A percentile compares a stretch with the other conserved stretches of the same genome.
Conservation (phyloP, 2,797 vertebrate species). For the Falco cherrug region DNA sequence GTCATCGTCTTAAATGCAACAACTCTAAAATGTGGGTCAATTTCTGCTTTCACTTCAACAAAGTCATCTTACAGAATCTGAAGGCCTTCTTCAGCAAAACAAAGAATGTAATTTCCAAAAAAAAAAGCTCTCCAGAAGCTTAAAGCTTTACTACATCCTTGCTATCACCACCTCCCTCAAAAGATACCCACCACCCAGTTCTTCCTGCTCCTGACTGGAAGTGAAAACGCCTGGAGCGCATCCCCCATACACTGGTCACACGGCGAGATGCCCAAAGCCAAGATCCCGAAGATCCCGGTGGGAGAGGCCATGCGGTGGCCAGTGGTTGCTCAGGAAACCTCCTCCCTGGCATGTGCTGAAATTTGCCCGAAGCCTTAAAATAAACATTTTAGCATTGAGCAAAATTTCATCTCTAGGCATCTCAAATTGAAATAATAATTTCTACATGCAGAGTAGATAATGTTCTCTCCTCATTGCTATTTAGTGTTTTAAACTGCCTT, state of each 20-base stretch:
- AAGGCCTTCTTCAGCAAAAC: background rate
- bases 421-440: background rate
- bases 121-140: background rate
- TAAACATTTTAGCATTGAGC: background rate
- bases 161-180: background rate
- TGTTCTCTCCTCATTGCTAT: background rate
- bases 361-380: conserved; percentile 13
- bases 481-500: conserved; percentile 10
- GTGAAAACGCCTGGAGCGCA: accelerated
- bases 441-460: background rate
- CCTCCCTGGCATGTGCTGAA: background rate
- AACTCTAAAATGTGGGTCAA: background rate
- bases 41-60: background rate
- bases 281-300: background rate
- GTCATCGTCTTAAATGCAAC: background rate
- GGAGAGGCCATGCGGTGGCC: accelerated
- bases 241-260: background rate
- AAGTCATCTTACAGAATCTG: background rate
- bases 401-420: background rate
- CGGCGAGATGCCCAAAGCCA: background rate
- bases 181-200: background rate
- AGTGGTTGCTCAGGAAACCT: conserved; percentile 12
- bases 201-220: background rate
- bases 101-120: background rate
- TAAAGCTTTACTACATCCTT: background rate